Base-by-base conservation (phyloP, 2,888 invertebrate species). In the Drosophila tripunctata region DNA sequence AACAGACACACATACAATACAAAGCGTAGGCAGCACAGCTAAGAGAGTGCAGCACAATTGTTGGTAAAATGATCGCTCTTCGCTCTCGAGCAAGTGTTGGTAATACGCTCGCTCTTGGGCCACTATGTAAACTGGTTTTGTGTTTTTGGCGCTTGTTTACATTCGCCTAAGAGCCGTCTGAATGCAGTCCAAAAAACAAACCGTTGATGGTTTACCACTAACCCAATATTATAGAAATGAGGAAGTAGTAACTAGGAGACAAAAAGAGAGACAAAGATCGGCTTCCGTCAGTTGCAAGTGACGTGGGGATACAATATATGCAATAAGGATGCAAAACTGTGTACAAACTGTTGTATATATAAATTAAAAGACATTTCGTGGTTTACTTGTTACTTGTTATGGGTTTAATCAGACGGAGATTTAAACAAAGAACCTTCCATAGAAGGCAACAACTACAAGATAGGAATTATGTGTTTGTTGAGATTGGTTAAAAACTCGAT, bases 321-420 rank as follows among this genome's bases (percentile, higher is more conserved):
- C 51, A 75, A 52, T 56, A 60, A 70, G 70, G 65, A 70, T 60
- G 35, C 47, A 69, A 21, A 31, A 12, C 19, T 17, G 6, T 7
- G 3, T 21, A 21, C 21, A 21, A 21, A 21, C 21, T n/a, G n/a
- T n/a, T n/a, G n/a, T n/a, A 40, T 35, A 38, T 40, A 14, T 19
- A 41, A 40, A 58, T 31, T 43, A 24, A 45, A 61, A 33, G 60
- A 68, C 35, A 63, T 58, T 38, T 27, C n/a, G n/a, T n/a, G 27
- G 41, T 58, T 58, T 75, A 44, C 57, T 24, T 50, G 21, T 70
- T 63, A 66, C 88, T 83, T 87, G 88, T 83, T 83, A 85, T 86
- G 52, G 79, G 58, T 86, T 83, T 83, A 84, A 87, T 87, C 84
- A 87, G 41, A 66, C 38, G 88, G 78, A 79, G 86, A 83, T 86